phyloP scores from a whole-genome alignment of 2,888 invertebrate species.

The Notodonta dromedarius region DNA sequence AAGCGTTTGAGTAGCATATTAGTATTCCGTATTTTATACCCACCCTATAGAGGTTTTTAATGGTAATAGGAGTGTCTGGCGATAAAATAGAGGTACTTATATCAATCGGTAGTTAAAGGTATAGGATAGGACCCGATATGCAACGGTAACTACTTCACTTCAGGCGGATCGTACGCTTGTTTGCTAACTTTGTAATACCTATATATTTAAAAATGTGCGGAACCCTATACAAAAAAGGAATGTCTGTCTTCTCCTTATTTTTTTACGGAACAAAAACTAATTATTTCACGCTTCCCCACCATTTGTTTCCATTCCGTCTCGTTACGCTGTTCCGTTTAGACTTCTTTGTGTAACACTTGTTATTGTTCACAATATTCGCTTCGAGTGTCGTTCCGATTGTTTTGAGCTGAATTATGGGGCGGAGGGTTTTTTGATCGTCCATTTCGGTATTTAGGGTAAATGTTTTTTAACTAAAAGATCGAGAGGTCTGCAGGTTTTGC shows the following conservation, averaged over 20 bases:
- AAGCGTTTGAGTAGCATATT: too few species aligned
- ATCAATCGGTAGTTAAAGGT: too few species aligned
- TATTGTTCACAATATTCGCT: constrained; percentile 31
- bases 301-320: constrained; percentile 57
- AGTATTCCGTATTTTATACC: too few species aligned
- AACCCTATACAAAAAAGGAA: constrained; percentile 10
- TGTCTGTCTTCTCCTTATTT: constrained; percentile 10
- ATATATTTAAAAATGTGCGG: constrained; percentile 12
- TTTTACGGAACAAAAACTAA: constrained; percentile 53
- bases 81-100: too few species aligned
- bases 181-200: too few species aligned
- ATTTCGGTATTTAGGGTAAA: not conserved
- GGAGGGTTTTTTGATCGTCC: constrained; percentile 26
- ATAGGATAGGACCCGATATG: too few species aligned
- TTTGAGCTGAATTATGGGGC: constrained; percentile 29
- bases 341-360: constrained; percentile 19
- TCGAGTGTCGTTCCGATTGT: constrained; percentile 21
- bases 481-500: too few species aligned
- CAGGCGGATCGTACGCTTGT: too few species aligned
- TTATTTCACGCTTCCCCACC: constrained; percentile 54
- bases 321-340: constrained; percentile 38
- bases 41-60: too few species aligned
- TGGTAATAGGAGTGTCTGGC: too few species aligned
- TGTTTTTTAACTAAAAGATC: too few species aligned
- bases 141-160: too few species aligned